Conservation (phyloP, 2,797 vertebrate genomes). For the Euthynnus affinis region DNA sequence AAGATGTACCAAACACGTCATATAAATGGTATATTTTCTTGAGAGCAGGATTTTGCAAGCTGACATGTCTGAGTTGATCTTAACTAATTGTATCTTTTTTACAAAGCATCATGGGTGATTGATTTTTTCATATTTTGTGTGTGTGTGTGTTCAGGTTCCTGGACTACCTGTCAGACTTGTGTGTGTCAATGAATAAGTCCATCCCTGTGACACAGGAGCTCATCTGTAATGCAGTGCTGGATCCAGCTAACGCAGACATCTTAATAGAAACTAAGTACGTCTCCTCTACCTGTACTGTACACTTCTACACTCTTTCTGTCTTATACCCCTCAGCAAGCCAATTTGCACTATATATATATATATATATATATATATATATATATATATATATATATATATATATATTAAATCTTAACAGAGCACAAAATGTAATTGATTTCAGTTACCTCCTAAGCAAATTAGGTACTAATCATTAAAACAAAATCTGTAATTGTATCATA, state of each 20-base stretch:
- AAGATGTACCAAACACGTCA: no score
- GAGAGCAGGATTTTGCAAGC: neutral
- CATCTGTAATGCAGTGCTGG: conserved; percentile 97
- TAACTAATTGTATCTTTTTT: neutral
- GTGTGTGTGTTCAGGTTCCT: conserved; percentile 93
- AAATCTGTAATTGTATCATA: neutral
- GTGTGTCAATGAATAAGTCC: conserved; percentile 99
- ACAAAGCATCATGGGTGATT: neutral
- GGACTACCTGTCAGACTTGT: conserved; percentile 98
- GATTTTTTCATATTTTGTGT: conserved; percentile 1
- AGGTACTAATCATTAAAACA: neutral
- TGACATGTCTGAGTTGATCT: conserved; percentile 6
- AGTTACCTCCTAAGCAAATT: neutral
- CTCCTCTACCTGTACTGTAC: neutral
- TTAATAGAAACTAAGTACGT: conserved; percentile 98
- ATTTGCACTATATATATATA: neutral
- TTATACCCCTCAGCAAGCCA: neutral
- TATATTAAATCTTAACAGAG: neutral
- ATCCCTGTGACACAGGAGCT: conserved; percentile 99
- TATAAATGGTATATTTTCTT: no score
- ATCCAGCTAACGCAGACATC: conserved; percentile 95
- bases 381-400: no score
- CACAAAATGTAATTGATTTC: neutral
- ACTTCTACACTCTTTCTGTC: neutral
- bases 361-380: no score